These are phyloP conservation scores for Meloe dianella DNA, from an alignment of 2,888 invertebrate genomes.

Conservation along the genomic window DNA sequence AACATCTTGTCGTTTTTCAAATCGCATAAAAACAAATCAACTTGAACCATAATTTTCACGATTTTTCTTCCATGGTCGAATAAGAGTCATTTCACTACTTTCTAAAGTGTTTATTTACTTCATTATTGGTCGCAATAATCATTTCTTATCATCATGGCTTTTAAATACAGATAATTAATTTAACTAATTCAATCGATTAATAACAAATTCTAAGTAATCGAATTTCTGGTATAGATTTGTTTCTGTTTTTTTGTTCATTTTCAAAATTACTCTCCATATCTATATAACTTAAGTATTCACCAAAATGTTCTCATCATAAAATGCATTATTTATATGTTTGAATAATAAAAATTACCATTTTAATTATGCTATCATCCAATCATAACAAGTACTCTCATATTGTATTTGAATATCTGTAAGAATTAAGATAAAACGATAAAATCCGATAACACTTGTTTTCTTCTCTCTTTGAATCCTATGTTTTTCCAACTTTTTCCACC, in stretches of 20 bases:
- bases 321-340: neutral
- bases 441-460: too few species aligned
- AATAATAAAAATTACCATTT: neutral
- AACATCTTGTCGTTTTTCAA: constrained; percentile 11
- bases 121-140: neutral
- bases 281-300: neutral
- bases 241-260: too few species aligned
- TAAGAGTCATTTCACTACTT: neutral
- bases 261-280: too few species aligned
- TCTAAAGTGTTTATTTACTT: neutral
- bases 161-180: too few species aligned
- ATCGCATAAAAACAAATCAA: neutral
- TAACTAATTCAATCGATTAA: neutral
- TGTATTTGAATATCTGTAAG: neutral
- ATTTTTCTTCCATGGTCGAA: neutral
- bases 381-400: neutral
- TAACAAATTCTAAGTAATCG: too few species aligned
- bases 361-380: neutral
- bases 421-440: too few species aligned
- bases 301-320: neutral
- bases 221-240: too few species aligned
- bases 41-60: neutral
- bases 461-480: too few species aligned
- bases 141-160: too few species aligned
- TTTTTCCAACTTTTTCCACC: too few species aligned